These are phyloP conservation scores for Bursaphelenchus okinawaensis DNA, from an alignment of 2,888 invertebrate genomes.

Conservation along the genomic window DNA sequence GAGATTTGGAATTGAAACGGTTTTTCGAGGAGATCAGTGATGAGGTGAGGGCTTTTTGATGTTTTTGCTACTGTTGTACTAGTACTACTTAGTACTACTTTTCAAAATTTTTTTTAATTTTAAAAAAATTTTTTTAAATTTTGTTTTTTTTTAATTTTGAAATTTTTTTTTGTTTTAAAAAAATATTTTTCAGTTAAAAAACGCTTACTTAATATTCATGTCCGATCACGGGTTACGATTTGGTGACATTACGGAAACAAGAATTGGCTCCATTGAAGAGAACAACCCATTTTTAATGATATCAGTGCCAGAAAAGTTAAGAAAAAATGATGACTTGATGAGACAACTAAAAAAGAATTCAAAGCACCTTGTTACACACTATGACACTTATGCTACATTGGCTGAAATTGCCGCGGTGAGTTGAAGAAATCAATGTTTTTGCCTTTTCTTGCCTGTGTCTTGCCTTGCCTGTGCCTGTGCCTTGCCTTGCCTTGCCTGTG, in stretches of 20 bases:
- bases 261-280: neutral
- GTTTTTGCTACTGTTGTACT: too few species aligned
- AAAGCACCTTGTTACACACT: constrained; percentile 5
- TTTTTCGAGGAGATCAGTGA: neutral
- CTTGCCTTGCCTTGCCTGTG: too few species aligned
- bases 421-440: too few species aligned
- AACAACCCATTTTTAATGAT: constrained; percentile 7
- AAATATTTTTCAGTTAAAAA: neutral
- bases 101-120: too few species aligned
- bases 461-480: too few species aligned
- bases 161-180: too few species aligned
- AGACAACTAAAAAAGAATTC: neutral
- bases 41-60: neutral
- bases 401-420: neutral
- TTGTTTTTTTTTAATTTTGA: too few species aligned
- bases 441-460: too few species aligned
- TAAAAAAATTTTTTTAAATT: too few species aligned
- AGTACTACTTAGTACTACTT: too few species aligned
- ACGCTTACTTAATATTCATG: neutral
- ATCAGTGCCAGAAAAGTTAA: neutral
- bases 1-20: neutral
- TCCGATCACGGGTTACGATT: neutral
- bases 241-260: neutral
- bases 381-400: constrained; percentile 6
- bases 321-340: neutral